These are phyloP conservation scores for Diploscapter pachys DNA, from an alignment of 1,140 invertebrate species.

Conservation along the genomic window DNA sequence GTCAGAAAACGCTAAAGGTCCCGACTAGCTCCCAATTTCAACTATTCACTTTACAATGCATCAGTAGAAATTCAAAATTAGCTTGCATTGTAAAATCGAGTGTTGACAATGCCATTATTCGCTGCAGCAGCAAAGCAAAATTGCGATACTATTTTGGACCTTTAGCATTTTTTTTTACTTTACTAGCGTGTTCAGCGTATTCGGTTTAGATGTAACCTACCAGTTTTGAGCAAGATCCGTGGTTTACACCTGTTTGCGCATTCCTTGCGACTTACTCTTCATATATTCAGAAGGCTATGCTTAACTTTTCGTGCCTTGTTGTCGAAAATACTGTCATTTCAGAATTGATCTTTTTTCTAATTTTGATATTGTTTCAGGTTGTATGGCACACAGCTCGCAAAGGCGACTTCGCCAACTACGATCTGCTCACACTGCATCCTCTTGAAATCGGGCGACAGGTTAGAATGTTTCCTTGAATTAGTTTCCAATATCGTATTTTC, in stretches of 20 bases:
- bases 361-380: constrained; percentile 26
- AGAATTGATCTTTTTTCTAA: neutral
- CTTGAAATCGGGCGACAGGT: constrained; percentile 92
- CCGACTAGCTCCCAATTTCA: too few relatives aligned
- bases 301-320: neutral
- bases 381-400: constrained; percentile 56
- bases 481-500: neutral
- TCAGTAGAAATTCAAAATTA: neutral
- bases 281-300: neutral
- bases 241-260: neutral
- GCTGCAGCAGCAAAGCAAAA: too few relatives aligned
- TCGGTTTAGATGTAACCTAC: too few relatives aligned
- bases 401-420: constrained; percentile 50
- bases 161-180: too few relatives aligned
- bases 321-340: neutral
- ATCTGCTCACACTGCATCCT: constrained; percentile 73
- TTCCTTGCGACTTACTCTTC: neutral
- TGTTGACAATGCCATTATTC: too few relatives aligned
- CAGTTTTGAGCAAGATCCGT: too few relatives aligned
- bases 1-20: too few relatives aligned
- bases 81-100: too few relatives aligned
- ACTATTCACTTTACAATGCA: neutral
- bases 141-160: too few relatives aligned
- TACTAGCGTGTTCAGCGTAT: too few relatives aligned
- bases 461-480: neutral